Percentiles rank a stretch among this genome's conserved stretches.
These are phyloP conservation scores for Carduelis carduelis DNA, from an alignment of 2,797 vertebrate genomes.

Conservation along the genomic window DNA sequence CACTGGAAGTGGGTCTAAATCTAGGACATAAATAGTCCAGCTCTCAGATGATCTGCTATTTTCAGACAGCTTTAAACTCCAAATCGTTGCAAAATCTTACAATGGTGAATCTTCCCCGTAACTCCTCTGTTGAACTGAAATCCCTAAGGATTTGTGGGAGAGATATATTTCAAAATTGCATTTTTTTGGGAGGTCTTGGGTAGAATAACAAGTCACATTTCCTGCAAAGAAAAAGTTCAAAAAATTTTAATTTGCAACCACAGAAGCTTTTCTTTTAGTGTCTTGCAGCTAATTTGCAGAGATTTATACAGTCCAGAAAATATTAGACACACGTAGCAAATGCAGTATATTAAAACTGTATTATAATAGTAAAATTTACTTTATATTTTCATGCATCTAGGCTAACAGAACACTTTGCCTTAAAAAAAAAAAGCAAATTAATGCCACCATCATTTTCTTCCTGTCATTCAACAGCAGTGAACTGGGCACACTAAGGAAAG, in stretches of 20 bases:
- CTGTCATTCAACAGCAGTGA: not conserved
- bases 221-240: slow-evolving; percentile 36
- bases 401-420: not conserved
- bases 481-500: not conserved
- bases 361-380: not conserved
- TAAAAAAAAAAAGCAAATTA: not conserved
- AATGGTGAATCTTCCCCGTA: slow-evolving; percentile 18
- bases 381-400: not conserved
- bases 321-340: not conserved
- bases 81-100: slow-evolving; percentile 37
- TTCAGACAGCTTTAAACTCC: slow-evolving; percentile 1
- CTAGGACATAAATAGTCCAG: not conserved
- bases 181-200: not conserved
- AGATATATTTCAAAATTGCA: slow-evolving; percentile 31
- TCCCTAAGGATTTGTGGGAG: slow-evolving; percentile 28
- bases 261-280: not conserved
- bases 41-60: slow-evolving; percentile 17
- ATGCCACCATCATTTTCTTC: not conserved
- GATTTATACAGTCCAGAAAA: not conserved
- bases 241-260: slow-evolving; percentile 27
- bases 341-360: not conserved
- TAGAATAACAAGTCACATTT: slow-evolving; percentile 31
- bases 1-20: not conserved
- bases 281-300: not conserved
- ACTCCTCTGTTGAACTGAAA: slow-evolving; percentile 8